Evolutionary conservation across 2,888 invertebrate genomes (phyloP).

Genomic region (Pristionchus maxplancki): DNA sequence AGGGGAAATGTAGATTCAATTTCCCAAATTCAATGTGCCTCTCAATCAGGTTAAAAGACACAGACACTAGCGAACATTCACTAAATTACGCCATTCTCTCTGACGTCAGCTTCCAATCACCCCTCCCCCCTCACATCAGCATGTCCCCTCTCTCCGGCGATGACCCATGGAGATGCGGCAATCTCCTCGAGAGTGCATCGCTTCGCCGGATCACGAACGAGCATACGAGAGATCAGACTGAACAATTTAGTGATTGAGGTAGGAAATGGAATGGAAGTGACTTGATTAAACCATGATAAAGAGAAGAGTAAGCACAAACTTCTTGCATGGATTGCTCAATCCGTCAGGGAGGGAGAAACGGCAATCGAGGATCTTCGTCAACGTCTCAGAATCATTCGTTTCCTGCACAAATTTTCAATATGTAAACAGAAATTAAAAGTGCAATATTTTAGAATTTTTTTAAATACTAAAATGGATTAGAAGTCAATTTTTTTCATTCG

Average conservation of each 20-base stretch:
- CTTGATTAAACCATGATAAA: too few species aligned
- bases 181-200: slow-evolving; percentile 92
- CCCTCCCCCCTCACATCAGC: slow-evolving; percentile 56
- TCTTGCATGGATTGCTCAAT: slow-evolving; percentile 89
- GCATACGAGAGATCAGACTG: slow-evolving; percentile 92
- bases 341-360: slow-evolving; percentile 93
- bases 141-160: slow-evolving; percentile 75
- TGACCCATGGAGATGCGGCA: slow-evolving; percentile 84
- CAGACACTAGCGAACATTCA: too few species aligned
- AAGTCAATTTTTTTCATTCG: too few species aligned
- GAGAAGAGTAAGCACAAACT: slow-evolving; percentile 80
- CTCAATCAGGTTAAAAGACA: too few species aligned
- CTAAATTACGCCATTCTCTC: too few species aligned
- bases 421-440: too few species aligned
- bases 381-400: slow-evolving; percentile 98
- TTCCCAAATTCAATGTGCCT: too few species aligned
- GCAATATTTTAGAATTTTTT: too few species aligned
- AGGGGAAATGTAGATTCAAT: too few species aligned
- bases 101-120: too few species aligned
- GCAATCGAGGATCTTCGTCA: slow-evolving; percentile 99
- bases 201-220: slow-evolving; percentile 93
- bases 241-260: slow-evolving; percentile 54
- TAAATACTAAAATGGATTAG: too few species aligned
- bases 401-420: slow-evolving; percentile 84
- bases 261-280: background rate